Evolutionary conservation across 2,888 invertebrate genomes (phyloP), one percentile per base, ranked within the genome.

Genomic region (Drosophila villosipedis): DNA sequence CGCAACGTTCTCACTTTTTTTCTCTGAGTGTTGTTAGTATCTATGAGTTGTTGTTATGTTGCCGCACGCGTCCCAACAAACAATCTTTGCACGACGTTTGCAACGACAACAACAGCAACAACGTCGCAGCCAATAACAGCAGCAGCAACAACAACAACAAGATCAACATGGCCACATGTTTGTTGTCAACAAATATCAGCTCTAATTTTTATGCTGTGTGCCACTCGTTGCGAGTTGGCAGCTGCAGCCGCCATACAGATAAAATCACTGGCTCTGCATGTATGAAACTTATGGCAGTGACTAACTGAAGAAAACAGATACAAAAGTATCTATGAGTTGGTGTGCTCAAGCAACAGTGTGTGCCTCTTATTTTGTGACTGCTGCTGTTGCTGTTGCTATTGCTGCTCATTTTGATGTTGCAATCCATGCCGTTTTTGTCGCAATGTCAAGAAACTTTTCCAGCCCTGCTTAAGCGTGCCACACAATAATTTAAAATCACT

Each of bases 401-500:
- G 28, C 61, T 55, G 12, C 28, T 37, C n/a, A 25, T 68, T 47
- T 55, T 68, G 69, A 7, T 35, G 43, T 47, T 25, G 16, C 41
- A 31, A 65, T 30, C n/a, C 25, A 31, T 39, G 73, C 65, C 61
- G 84, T 66, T 81, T 89, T 89, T 91, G 92, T 91, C 90, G 91
- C 91, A 92, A 86, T 84, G 90, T 91, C 91, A 92, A 89, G 83
- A 90, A 88, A 91, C 88, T 90, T 82, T 83, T 69, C 58, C 43
- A 49, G 68, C 52, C 59, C 4, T 43, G 43, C 12, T 33, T 35
- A 53, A 55, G 47, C 25, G 43, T 31, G 55, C n/a, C 55, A 53
- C 28, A 41, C 41, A 52, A 78, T 73, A 52, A 53, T 47, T 60
- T n/a, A 25, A 28, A 78, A 47, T 52, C 31, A 16, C 1, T 9